These are phyloP conservation scores for Seriola rivoliana DNA, from an alignment of 2,113 vertebrate genomes.

Conservation along the genomic window DNA sequence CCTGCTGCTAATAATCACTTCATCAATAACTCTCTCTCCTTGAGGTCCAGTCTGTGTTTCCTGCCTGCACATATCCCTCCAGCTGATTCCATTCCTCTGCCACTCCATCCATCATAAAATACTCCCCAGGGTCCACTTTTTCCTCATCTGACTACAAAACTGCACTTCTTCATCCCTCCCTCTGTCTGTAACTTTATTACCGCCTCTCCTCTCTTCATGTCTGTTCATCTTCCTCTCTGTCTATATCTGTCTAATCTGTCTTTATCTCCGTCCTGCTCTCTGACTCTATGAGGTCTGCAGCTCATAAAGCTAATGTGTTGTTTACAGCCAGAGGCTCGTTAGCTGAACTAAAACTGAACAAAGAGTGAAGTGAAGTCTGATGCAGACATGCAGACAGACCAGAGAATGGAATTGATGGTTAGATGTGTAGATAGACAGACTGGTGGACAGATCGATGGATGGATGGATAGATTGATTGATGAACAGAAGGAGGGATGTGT, in stretches of 20 bases:
- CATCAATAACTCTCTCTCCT: slow-evolving; percentile 65
- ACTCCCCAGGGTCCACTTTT: slow-evolving; percentile 40
- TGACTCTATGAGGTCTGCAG: background rate
- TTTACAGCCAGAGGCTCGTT: background rate
- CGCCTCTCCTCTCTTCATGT: background rate
- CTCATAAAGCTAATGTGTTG: background rate
- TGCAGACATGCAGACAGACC: background rate
- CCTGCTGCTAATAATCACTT: slow-evolving; percentile 52
- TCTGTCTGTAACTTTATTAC: slow-evolving; percentile 28
- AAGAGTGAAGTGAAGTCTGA: background rate
- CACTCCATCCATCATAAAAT: slow-evolving; percentile 16
- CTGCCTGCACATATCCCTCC: background rate
- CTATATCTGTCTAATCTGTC: slow-evolving; percentile 4
- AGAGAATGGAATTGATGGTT: background rate
- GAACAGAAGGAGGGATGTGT: slow-evolving; percentile 25
- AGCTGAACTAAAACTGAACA: background rate
- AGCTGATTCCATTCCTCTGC: background rate
- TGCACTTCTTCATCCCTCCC: background rate
- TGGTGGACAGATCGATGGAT: background rate
- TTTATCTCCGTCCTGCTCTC: background rate
- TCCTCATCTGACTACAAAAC: slow-evolving; percentile 11
- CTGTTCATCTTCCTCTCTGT: slow-evolving; percentile 1
- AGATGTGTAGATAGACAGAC: background rate
- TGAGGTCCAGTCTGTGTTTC: background rate
- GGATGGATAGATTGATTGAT: slow-evolving; percentile 14